Evolutionary conservation across 2,888 invertebrate species (phyloP), one percentile per base, ranked within the genome.

Genomic region (Linyphia triangularis): DNA sequence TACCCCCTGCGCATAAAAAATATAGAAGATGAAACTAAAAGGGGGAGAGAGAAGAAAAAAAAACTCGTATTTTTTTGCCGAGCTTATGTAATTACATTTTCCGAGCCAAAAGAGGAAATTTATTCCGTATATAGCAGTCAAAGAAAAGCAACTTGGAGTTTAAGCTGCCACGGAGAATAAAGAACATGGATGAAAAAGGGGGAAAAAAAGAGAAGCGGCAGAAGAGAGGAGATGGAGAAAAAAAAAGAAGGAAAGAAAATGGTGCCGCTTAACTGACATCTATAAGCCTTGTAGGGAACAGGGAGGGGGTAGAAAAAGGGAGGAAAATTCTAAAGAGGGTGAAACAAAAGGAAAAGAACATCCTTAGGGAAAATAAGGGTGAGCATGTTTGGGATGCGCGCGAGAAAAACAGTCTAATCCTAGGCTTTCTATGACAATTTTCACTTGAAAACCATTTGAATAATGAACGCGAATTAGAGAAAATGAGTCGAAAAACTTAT

Each of bases 81-180:
- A 72, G 40, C 63, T 24, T 57, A n/a, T 86, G 85, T 86, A 86
- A 86, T 86, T 86, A 72, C 85, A 86, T 86, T 86, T 86, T 79
- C 79, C 78, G 37, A 51, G 63, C 67, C 61, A 43, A 28, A 63
- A 61, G 72, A 61, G 72, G 69, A 85, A 85, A 65, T 85, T 85
- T 78, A 79, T 72, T 85, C 85, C 61, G 57, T 26, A 51, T 61
- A 85, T 57, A 70, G 57, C 24, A 77, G 70, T 70, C 61, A 70
- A 70, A 28, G 65, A 79, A 86, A 86, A 86, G 65, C 79, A 72
- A 78, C 69, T 85, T 85, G 40, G n/a, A 79, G 85, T 86, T 79
- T 86, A 86, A 79, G 85, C 79, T 79, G 85, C 69, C 65, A 79
- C 33, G 73, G 85, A 79, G 77, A 69, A 59, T 40, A 82, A 70